Evolutionary conservation across 1,140 invertebrate genomes (phyloP), one percentile per base, ranked within the genome.

Genomic region (Drosophila ambigua): DNA sequence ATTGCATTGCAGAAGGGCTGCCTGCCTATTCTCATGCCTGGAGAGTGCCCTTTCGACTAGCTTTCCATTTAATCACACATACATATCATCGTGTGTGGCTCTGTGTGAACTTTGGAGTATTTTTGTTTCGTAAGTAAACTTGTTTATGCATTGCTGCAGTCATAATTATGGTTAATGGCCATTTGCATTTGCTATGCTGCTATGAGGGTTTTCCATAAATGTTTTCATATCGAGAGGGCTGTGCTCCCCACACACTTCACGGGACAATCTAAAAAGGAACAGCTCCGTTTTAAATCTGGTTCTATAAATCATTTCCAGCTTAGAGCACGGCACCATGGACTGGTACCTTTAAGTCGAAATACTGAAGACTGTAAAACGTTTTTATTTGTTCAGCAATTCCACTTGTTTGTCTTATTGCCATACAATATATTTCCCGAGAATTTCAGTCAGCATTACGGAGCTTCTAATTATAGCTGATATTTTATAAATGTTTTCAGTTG

Each of bases 111-210:
- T 62, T 20, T 24, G 31, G 4, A 39, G 35, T 13, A 13, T 13
- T 11, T 39, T 66, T 69, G 67, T 66, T 53, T 67, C 55, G 78
- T 51, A 72, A 89, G 83, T 79, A 66, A 72, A 77, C 84, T 89
- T 83, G 79, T 68, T 77, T 84, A 85, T 88, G 63, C 51, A 75
- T 75, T 85, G 81, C 81, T 53, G 74, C 84, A 83, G 65, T 88
- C 84, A 78, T 88, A 88, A 88, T 88, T 89, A 89, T 89, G 77
- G 77, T 83, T 89, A 88, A 88, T 88, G 83, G 83, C 83, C 74
- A 31, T 78, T 78, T 78, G 23, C 23, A 24, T 24, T 24, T 20
- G 20, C 2, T 24, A 24, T 24, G 20, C 1, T 20, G 23, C 23
- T 24, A n/a, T n/a, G 23, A 3, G 2, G 4, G 23, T 24, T 0